Conservation (phyloP, 2,113 vertebrate genomes). For the Leptobrachium leishanense region DNA sequence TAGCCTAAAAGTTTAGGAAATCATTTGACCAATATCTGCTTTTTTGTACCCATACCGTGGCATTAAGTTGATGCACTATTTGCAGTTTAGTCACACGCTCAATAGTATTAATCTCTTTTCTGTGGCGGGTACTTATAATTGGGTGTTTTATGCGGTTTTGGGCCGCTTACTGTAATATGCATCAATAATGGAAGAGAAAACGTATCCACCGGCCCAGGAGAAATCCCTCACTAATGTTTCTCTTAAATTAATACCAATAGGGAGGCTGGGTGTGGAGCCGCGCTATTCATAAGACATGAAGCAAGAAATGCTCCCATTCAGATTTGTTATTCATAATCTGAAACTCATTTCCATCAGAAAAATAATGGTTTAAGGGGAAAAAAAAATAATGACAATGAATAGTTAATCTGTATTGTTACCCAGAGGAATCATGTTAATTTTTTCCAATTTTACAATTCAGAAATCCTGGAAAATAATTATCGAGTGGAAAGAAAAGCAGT, state of each 20-base stretch:
- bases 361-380: conserved; percentile 6
- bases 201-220: neutral
- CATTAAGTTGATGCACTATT: neutral
- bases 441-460: neutral
- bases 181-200: neutral
- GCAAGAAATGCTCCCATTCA: no score
- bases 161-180: neutral
- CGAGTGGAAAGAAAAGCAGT: conserved; percentile 7
- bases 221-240: neutral
- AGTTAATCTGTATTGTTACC: conserved; percentile 3
- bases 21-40: no score
- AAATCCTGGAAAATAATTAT: conserved; percentile 8
- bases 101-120: neutral
- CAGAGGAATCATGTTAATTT: conserved; percentile 15
- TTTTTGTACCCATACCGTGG: no score
- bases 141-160: neutral
- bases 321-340: neutral
- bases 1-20: no score
- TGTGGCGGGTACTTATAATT: conserved; percentile 27
- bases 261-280: neutral
- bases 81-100: neutral
- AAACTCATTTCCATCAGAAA: neutral
- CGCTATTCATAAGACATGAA: neutral
- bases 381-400: conserved; percentile 21
- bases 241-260: conserved; percentile 7